A percentile compares a stretch with the other conserved stretches of the same genome.
Evolutionary conservation across 1,140 invertebrate genomes (phyloP).

Genomic region (Hesperophylax magnus): DNA sequence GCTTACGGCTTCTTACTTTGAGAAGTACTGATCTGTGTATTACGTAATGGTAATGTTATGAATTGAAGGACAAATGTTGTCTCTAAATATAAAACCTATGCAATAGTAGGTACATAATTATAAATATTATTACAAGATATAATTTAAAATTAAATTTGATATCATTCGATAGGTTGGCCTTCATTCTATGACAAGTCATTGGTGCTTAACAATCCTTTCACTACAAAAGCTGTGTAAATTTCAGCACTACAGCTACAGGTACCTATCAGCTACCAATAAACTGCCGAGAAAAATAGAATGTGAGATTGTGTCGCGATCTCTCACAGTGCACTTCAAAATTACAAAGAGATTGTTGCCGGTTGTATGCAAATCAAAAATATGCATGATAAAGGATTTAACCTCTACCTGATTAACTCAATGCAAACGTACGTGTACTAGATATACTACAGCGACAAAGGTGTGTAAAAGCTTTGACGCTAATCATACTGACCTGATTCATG

Average conservation of each 20-base stretch:
- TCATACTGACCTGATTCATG: too few species aligned
- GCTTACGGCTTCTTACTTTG: too few species aligned
- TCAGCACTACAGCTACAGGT: background rate
- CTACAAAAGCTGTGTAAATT: background rate
- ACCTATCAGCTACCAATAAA: background rate
- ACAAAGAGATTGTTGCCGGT: slow-evolving; percentile 8
- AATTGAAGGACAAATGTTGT: too few species aligned
- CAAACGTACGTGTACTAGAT: background rate
- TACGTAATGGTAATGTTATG: too few species aligned
- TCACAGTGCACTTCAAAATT: background rate
- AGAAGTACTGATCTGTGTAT: too few species aligned
- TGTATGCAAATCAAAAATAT: slow-evolving; percentile 35
- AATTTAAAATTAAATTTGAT: background rate
- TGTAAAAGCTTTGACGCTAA: too few species aligned
- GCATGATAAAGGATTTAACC: slow-evolving; percentile 29
- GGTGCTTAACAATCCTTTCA: too few species aligned
- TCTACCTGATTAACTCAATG: slow-evolving; percentile 27
- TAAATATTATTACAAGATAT: too few species aligned
- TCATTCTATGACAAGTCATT: background rate
- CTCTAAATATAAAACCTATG: too few species aligned
- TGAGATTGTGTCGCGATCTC: slow-evolving; percentile 2
- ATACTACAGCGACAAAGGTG: too few species aligned
- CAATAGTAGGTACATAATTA: too few species aligned
- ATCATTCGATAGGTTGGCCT: slow-evolving; percentile 12
- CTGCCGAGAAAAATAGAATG: slow-evolving; percentile 3